Evolutionary conservation across 2,888 invertebrate genomes (phyloP), one percentile per base, ranked within the genome.

Genomic region (Nasonia oneida): DNA sequence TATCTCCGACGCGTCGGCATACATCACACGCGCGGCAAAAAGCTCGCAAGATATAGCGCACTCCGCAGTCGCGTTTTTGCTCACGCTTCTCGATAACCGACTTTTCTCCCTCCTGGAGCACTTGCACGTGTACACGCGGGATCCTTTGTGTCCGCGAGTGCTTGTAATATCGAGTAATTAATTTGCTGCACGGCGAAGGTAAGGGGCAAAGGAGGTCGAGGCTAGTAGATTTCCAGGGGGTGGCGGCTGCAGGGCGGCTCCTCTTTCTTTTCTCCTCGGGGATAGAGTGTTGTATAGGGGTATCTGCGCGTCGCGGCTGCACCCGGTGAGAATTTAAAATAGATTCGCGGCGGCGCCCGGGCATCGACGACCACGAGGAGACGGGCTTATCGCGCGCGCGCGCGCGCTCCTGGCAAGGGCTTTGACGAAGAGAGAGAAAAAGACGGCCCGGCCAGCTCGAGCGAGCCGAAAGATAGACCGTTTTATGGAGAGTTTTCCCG

Each of bases 301-400:
- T 10, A 42, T 42, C 37, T 37, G 8, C 57, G 5, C 1, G n/a
- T 15, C 50, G 57, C 57, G 57, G 57, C 57, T 37, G 70, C 10
- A 37, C 18, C 76, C 76, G 75, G 37, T 39, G 88, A 88, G 88
- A 90, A 92, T 92, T 92, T 90, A 90, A 91, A 92, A 92, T 90
- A 91, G 90, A 91, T 91, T 91, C 90, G 88, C 88, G 83, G 47
- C 84, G 53, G 83, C 87, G 85, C 3, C 12, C 0, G 64, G 2
- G 64, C 4, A 10, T 8, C 12, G 67, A 37, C 37, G 37, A 37
- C 33, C 0, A 33, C 64, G 10, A 12, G 29, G 29, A 29, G 29
- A 8, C 29, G 64, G 64, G 64, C 64, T 67, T 88, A 89, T 73
- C 39, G 37, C 80, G 15, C 64, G 6, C 80, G 15, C 64, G 6